Evolutionary conservation across 2,113 vertebrate species (phyloP).

Genomic region (Corythoichthys intestinalis): DNA sequence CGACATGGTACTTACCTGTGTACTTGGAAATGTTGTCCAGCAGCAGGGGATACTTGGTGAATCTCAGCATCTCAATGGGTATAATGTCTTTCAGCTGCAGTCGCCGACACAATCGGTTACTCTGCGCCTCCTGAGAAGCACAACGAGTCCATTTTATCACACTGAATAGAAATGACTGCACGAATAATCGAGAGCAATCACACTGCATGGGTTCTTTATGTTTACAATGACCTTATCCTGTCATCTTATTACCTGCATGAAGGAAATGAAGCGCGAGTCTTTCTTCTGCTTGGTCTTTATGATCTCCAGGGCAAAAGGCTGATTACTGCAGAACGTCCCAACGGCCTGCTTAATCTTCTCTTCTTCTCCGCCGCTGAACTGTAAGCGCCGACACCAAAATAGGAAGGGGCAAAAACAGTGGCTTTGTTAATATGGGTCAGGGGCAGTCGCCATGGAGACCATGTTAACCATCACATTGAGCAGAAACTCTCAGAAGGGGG

Average conservation of each 20-base stretch:
- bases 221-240: not conserved
- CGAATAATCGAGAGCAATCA: not conserved
- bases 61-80: constrained; percentile 92
- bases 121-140: constrained; percentile 88
- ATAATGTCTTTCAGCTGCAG: constrained; percentile 98
- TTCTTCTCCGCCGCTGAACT: constrained; percentile 92
- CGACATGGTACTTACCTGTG: constrained; percentile 77
- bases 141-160: not conserved
- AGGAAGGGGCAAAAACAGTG: constrained; percentile 18
- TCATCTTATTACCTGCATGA: constrained; percentile 74
- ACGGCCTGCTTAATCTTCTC: constrained; percentile 92
- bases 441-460: constrained; percentile 32
- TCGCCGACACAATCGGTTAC: constrained; percentile 90
- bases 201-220: not conserved
- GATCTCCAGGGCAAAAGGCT: constrained; percentile 94
- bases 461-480: constrained; percentile 22
- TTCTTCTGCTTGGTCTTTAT: constrained; percentile 98
- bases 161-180: not conserved
- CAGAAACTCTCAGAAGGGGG: constrained; percentile 26
- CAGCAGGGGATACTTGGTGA: constrained; percentile 96
- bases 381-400: constrained; percentile 43
- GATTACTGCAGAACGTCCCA: constrained; percentile 96
- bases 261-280: constrained; percentile 88
- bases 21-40: constrained; percentile 95
- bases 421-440: constrained; percentile 30